Evolutionary conservation across 2,888 invertebrate species (phyloP), one percentile per base, ranked within the genome.

Genomic region (Teleiodes luculella): DNA sequence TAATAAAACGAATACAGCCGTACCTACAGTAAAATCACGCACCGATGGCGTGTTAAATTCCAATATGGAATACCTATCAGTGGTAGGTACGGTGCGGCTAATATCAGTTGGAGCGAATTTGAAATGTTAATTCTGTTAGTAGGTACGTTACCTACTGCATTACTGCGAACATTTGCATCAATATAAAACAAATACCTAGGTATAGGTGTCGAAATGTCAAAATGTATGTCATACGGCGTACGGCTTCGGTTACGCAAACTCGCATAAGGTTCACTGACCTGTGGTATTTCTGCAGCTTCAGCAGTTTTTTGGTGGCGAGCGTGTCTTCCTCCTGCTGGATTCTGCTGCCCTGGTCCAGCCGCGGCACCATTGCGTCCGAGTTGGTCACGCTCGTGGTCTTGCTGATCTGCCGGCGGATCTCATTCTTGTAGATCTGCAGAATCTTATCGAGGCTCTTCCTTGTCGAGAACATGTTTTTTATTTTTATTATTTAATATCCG

Each of bases 381-480:
- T 92, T 92, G 11, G 91, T 90, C 46, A 90, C 90, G 70, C 91
- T 91, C 14, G 91, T 90, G 0, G 92, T 92, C 78, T 92, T 92
- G 77, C 91, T 92, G 62, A 92, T 92, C 57, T 88, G 85, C 58
- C 90, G 80, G 65, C 86, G 82, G 52, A 89, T 68, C 65, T 89
- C 89, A 66, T 84, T 83, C 67, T 80, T 85, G 70, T 86, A 88
- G 48, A 80, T 70, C 64, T 84, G 82, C 52, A 86, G 64, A 55
- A 87, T 66, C 66, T 70, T 83, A 49, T 86, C 86, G 65, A 85
- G 70, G 65, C 82, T 80, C 66, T 80, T 85, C 75, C 76, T 82
- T 43, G 87, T 76, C 10, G 83, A 78, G 69, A 82, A 86, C 90
- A 90, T 89, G 59, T 73, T 83, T 10, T 16, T 3, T n/a, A 16